Conservation (phyloP, 2,797 vertebrate species). For the Pipistrellus pygmaeus region DNA sequence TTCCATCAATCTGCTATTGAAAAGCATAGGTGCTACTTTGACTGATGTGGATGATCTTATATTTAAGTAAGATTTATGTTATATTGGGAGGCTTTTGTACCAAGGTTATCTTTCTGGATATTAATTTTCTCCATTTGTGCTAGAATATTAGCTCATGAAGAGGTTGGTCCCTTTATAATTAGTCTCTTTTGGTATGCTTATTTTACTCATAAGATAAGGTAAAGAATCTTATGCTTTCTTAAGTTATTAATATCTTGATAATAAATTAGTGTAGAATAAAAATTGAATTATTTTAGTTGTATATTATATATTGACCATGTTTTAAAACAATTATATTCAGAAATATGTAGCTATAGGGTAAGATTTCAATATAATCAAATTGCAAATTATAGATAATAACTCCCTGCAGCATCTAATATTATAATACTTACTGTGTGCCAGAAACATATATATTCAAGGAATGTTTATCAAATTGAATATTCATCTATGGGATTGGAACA, state of each 20-base stretch:
- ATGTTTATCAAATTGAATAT: conserved; percentile 5
- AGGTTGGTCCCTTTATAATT: not conserved
- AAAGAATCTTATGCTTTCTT: conserved; percentile 12
- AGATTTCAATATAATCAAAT: conserved; percentile 7
- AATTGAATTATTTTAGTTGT: conserved; percentile 25
- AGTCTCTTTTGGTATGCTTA: not conserved
- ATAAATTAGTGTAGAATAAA: not conserved
- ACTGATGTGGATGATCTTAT: conserved; percentile 97
- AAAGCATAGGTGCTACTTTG: conserved; percentile 97
- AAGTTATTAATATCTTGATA: not conserved
- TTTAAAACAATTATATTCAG: conserved; percentile 39
- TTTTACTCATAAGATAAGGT: conserved; percentile 19
- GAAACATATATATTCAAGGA: not conserved
- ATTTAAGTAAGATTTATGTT: conserved; percentile 93
- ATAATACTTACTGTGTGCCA: conserved; percentile 9
- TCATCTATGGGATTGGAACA: not conserved
- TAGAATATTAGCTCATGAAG: conserved; percentile 10
- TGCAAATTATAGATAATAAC: not conserved
- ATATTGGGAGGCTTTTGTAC: not conserved
- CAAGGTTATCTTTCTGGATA: not conserved
- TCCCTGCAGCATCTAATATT: not conserved
- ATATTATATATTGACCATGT: not conserved
- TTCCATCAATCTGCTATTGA: conserved; percentile 95
- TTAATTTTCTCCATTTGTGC: not conserved
- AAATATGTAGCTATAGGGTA: not conserved